These are phyloP conservation scores for Centropyge bicolor DNA, from an alignment of 2,797 vertebrate genomes.

Conservation along the genomic window DNA sequence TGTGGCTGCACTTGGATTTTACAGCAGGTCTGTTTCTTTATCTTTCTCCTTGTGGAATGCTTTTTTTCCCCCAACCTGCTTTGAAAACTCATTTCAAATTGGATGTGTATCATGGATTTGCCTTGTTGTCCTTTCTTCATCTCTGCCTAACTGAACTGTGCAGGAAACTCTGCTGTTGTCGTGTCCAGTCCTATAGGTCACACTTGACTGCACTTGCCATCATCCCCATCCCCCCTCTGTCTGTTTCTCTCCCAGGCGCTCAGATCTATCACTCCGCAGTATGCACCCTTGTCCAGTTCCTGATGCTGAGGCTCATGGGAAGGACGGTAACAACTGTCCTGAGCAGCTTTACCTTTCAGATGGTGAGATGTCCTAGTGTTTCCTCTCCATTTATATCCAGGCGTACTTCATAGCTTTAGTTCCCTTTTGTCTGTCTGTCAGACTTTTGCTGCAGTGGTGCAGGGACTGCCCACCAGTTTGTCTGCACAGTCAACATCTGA, in stretches of 20 bases:
- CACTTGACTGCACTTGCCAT: slow-evolving; percentile 57
- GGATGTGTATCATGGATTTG: slow-evolving; percentile 31
- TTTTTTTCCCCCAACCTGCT: background rate
- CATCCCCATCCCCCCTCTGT: slow-evolving; percentile 35
- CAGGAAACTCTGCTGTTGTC: slow-evolving; percentile 44
- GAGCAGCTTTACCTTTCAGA: slow-evolving; percentile 94
- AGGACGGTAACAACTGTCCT: slow-evolving; percentile 92
- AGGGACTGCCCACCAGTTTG: background rate
- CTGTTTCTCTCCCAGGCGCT: slow-evolving; percentile 82
- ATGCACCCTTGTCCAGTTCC: slow-evolving; percentile 94
- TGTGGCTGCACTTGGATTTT: slow-evolving; percentile 82
- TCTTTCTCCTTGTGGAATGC: slow-evolving; percentile 49
- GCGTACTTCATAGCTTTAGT: slow-evolving; percentile 13
- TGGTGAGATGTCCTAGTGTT: slow-evolving; percentile 86
- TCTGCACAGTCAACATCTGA: slow-evolving; percentile 18
- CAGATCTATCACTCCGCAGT: slow-evolving; percentile 93
- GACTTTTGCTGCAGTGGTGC: slow-evolving; percentile 37
- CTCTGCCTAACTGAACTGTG: slow-evolving; percentile 42
- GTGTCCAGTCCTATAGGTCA: slow-evolving; percentile 50
- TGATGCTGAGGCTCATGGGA: slow-evolving; percentile 98
- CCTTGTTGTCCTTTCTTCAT: slow-evolving; percentile 24
- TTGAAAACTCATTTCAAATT: slow-evolving; percentile 37
- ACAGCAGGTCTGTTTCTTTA: slow-evolving; percentile 86
- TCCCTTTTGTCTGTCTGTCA: slow-evolving; percentile 7
- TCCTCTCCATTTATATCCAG: slow-evolving; percentile 1